Evolutionary conservation across 1,140 invertebrate genomes (phyloP).

Genomic region (Orchestia grillus): DNA sequence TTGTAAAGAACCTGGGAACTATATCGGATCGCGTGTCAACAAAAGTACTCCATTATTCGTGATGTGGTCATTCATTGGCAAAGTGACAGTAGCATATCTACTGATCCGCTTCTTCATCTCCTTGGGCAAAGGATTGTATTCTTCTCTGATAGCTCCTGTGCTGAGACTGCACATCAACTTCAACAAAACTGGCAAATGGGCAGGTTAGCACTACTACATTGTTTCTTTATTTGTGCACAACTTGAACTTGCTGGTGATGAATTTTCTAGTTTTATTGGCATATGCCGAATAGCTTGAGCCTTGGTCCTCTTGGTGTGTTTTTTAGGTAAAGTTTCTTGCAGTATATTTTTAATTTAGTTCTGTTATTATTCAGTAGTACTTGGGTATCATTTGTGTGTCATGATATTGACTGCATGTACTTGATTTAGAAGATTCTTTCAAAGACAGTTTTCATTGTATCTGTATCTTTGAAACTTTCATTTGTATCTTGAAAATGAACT

Average conservation of each 20-base stretch:
- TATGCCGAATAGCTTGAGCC: background rate
- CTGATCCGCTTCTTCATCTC: conserved; percentile 1
- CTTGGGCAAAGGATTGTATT: conserved; percentile 4
- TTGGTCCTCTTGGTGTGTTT: background rate
- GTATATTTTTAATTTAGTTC: background rate
- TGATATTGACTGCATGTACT: background rate
- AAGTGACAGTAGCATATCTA: conserved; percentile 16
- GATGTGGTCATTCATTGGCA: conserved; percentile 55
- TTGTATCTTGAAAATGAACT: no score
- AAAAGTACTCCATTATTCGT: background rate
- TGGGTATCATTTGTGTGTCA: background rate
- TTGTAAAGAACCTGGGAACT: no score
- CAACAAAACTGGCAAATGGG: conserved; percentile 49
- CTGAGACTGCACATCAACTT: conserved; percentile 37
- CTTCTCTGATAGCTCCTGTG: background rate
- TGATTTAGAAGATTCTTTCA: background rate
- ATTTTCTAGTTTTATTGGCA: background rate
- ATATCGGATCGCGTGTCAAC: no score
- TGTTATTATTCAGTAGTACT: background rate
- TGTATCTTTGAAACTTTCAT: no score
- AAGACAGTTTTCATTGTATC: no score
- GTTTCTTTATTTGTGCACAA: background rate
- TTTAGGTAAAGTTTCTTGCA: background rate
- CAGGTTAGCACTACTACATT: background rate
- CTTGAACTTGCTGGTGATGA: background rate